A percentile compares a stretch with the other conserved stretches of the same genome.
Evolutionary conservation across 2,888 invertebrate genomes (phyloP).

Genomic region (Deroplatys truncata): DNA sequence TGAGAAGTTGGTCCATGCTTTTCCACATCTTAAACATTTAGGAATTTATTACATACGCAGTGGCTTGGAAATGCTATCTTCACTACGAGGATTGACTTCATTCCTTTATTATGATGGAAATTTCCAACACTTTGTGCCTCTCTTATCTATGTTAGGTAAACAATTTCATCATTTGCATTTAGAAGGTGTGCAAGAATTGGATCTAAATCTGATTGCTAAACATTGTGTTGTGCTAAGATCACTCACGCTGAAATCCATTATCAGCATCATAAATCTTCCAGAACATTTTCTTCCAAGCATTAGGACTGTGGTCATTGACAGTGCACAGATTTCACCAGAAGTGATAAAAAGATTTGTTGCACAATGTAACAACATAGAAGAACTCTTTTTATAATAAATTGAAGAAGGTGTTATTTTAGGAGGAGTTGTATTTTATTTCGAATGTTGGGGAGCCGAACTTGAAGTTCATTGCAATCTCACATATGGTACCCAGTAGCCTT

Average conservation of each 20-base stretch:
- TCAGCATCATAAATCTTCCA: not conserved
- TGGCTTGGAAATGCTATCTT: not conserved
- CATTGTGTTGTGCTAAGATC: not conserved
- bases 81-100: not conserved
- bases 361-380: not conserved
- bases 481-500: too few relatives aligned
- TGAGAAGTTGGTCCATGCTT: not conserved
- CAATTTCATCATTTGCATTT: not conserved
- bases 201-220: not conserved
- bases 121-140: not conserved
- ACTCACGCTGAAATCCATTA: not conserved
- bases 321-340: not conserved
- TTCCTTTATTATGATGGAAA: not conserved
- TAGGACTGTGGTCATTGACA: not conserved
- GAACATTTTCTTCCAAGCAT: not conserved
- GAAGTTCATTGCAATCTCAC: too few relatives aligned
- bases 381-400: not conserved
- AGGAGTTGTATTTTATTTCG: too few relatives aligned
- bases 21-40: not conserved
- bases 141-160: not conserved
- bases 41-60: not conserved
- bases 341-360: not conserved
- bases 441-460: too few relatives aligned
- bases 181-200: not conserved
- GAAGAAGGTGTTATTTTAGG: too few relatives aligned